These are phyloP conservation scores for Cecropterus lyciades DNA, from an alignment of 1,140 invertebrate genomes.

Conservation along the genomic window DNA sequence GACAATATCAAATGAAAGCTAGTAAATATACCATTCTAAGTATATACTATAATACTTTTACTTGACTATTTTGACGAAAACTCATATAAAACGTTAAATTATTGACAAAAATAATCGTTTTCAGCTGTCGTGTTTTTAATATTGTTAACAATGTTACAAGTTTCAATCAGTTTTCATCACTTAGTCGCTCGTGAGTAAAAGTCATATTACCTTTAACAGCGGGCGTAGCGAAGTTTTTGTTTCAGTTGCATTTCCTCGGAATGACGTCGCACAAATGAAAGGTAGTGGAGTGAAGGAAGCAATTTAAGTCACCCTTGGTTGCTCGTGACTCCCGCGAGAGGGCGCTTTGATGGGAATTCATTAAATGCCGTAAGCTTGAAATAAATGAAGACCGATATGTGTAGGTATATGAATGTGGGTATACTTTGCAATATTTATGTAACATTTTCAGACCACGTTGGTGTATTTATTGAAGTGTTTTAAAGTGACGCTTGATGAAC, in stretches of 20 bases:
- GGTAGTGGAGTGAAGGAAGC: slow-evolving; percentile 34
- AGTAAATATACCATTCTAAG: too few relatives aligned
- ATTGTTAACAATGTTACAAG: too few relatives aligned
- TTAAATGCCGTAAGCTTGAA: slow-evolving; percentile 39
- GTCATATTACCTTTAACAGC: slow-evolving; percentile 21
- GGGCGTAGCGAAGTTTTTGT: slow-evolving; percentile 34
- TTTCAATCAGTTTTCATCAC: neutral
- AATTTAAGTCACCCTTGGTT: slow-evolving; percentile 39
- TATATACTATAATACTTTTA: too few relatives aligned
- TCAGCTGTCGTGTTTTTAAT: too few relatives aligned
- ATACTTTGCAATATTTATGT: too few relatives aligned
- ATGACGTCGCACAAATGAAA: slow-evolving; percentile 36
- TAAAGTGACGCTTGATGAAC: too few relatives aligned
- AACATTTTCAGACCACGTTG: neutral
- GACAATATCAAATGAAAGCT: too few relatives aligned
- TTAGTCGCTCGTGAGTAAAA: slow-evolving; percentile 9
- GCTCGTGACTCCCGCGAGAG: slow-evolving; percentile 21
- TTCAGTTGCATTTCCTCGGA: slow-evolving; percentile 36
- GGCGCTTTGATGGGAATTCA: slow-evolving; percentile 45
- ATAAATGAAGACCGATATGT: slow-evolving; percentile 29
- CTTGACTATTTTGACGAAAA: too few relatives aligned
- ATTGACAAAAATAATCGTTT: too few relatives aligned
- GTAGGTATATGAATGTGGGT: neutral
- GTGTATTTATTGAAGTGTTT: neutral
- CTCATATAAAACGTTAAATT: too few relatives aligned